These are phyloP conservation scores for Athetis lepigone DNA, from an alignment of 2,888 invertebrate genomes.

Conservation along the genomic window DNA sequence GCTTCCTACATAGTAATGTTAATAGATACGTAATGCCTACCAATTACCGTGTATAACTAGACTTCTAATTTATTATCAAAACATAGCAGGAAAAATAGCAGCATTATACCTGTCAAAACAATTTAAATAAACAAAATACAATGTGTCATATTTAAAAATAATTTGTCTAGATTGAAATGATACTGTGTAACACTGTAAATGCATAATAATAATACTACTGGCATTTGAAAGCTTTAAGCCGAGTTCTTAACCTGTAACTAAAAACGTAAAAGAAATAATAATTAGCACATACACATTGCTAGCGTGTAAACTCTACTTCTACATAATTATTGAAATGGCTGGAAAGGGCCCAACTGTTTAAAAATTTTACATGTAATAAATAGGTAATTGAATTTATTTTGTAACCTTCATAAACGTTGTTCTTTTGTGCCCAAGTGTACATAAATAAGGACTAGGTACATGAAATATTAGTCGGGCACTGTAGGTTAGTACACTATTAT, in stretches of 20 bases:
- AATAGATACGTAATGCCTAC: conserved; percentile 15
- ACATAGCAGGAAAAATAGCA: background rate
- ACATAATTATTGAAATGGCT: too few relatives aligned
- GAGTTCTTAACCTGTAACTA: too few relatives aligned
- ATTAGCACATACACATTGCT: too few relatives aligned
- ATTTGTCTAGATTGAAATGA: too few relatives aligned
- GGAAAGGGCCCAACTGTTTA: background rate
- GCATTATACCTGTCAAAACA: background rate
- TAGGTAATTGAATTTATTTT: background rate
- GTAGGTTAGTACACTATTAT: conserved; percentile 18
- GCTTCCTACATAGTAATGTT: conserved; percentile 7
- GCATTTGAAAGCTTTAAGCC: background rate
- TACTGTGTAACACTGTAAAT: too few relatives aligned
- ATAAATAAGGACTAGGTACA: too few relatives aligned
- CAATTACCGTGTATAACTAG: background rate
- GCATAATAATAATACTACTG: background rate
- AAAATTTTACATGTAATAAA: too few relatives aligned
- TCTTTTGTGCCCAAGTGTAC: background rate
- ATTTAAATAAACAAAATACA: background rate
- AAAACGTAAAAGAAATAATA: too few relatives aligned
- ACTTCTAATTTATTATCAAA: conserved; percentile 6
- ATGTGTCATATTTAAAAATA: background rate
- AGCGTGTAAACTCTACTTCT: too few relatives aligned
- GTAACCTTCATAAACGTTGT: background rate
- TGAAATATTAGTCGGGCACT: background rate